phyloP scores from a whole-genome alignment of 2,797 vertebrate genomes.

The Pelobates cultripes region DNA sequence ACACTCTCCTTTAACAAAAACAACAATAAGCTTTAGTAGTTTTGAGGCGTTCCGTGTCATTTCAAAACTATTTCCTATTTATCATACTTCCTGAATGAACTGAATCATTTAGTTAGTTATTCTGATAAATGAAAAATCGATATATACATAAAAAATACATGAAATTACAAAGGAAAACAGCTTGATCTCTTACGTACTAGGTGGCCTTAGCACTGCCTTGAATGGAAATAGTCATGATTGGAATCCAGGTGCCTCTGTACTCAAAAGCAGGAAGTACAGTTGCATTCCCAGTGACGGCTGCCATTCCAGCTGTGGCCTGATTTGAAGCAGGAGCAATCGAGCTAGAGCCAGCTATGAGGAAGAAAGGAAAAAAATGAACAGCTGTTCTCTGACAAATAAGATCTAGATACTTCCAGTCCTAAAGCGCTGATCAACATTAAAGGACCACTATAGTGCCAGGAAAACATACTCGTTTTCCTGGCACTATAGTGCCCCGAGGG shows the following conservation, averaged over 20 bases:
- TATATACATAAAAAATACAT: neutral
- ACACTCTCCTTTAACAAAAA: too few relatives aligned
- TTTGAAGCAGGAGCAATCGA: constrained; percentile 74
- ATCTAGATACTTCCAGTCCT: neutral
- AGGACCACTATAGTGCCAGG: too few relatives aligned
- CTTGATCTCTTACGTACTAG: constrained; percentile 81
- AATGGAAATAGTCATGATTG: constrained; percentile 89
- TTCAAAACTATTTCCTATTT: too few relatives aligned
- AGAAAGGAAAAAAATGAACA: neutral
- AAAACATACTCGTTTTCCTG: too few relatives aligned
- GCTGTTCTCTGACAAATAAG: neutral
- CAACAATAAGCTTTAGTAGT: too few relatives aligned
- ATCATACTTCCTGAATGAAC: too few relatives aligned
- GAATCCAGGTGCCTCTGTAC: constrained; percentile 97
- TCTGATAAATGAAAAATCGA: too few relatives aligned
- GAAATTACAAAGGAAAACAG: too few relatives aligned
- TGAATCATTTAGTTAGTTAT: too few relatives aligned
- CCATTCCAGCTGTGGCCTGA: constrained; percentile 79
- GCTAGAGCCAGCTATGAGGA: constrained; percentile 70
- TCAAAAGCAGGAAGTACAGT: constrained; percentile 94
- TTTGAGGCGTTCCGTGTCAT: too few relatives aligned
- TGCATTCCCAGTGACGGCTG: constrained; percentile 77
- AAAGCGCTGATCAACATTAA: neutral
- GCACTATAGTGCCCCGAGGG: too few relatives aligned
- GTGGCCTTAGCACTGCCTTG: constrained; percentile 97